These are phyloP conservation scores for Liopterus haemorrhoidalis DNA, from an alignment of 2,888 invertebrate species.

Conservation along the genomic window DNA sequence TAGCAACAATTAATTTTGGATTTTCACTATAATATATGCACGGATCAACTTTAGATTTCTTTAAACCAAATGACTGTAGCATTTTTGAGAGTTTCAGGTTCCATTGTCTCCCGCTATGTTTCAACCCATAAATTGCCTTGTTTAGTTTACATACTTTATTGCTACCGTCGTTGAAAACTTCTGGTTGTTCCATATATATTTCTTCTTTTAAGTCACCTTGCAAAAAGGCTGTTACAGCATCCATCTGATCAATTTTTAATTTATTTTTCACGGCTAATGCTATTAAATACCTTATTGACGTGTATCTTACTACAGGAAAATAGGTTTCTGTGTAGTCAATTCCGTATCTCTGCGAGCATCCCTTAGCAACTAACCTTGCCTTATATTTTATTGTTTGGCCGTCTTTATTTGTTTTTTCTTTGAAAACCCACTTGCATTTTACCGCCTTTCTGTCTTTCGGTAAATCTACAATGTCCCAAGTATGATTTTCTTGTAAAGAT, in stretches of 20 bases:
- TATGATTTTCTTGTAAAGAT: conserved; percentile 21
- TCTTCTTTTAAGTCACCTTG: conserved; percentile 2
- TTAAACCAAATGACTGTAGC: conserved; percentile 15
- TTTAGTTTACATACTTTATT: conserved; percentile 26
- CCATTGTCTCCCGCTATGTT: conserved; percentile 31
- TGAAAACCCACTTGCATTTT: conserved; percentile 10
- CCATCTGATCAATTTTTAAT: conserved; percentile 14
- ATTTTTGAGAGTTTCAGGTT: conserved; percentile 24
- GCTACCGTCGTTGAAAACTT: conserved; percentile 15
- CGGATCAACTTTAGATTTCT: conserved; percentile 25
- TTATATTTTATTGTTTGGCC: neutral
- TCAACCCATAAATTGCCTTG: conserved; percentile 31
- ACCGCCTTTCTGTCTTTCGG: conserved; percentile 24
- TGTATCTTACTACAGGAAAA: conserved; percentile 12
- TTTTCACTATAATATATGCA: conserved; percentile 24
- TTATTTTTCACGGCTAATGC: conserved; percentile 24
- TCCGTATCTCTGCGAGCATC: conserved; percentile 12
- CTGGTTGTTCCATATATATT: conserved; percentile 15
- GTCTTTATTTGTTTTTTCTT: conserved; percentile 2
- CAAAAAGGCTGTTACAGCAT: conserved; percentile 3
- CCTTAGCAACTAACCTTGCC: conserved; percentile 14
- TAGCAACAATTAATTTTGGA: conserved; percentile 22
- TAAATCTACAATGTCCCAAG: conserved; percentile 20
- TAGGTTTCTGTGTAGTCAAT: conserved; percentile 10
- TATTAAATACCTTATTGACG: conserved; percentile 21